phyloP scores from a whole-genome alignment of 92 coral and sea anemone species.

The Hydrozoanthus gracilis region DNA sequence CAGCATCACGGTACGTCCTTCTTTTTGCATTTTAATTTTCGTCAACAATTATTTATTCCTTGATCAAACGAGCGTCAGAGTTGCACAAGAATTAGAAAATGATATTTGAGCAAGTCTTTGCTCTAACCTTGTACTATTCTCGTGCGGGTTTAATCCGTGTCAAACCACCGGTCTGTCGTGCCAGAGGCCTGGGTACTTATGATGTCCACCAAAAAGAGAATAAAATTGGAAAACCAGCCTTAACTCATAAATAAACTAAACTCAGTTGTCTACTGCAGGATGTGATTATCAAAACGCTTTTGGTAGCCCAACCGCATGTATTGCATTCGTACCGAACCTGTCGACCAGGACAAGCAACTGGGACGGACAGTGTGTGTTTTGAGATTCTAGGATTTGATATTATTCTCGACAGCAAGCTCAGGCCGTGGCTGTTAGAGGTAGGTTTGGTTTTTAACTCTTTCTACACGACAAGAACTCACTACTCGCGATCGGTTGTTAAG shows the following conservation, averaged over 20 bases:
- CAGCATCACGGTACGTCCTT: conserved; percentile 73
- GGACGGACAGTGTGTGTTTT: conserved; percentile 93
- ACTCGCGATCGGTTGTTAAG: neutral
- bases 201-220: too few relatives aligned
- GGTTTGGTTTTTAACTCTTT: neutral
- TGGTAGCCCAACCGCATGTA: conserved; percentile 95
- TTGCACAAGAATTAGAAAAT: too few relatives aligned
- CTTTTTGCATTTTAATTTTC: neutral
- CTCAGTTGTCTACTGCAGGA: conserved; percentile 63
- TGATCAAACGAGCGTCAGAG: too few relatives aligned
- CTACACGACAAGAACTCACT: too few relatives aligned
- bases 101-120: too few relatives aligned
- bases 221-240: too few relatives aligned
- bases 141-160: too few relatives aligned
- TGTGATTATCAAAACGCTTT: conserved; percentile 87
- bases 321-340: conserved; percentile 97
- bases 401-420: conserved; percentile 86
- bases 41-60: neutral
- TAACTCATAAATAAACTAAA: too few relatives aligned
- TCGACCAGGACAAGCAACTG: conserved; percentile 86
- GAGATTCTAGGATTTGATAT: conserved; percentile 95
- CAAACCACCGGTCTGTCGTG: too few relatives aligned
- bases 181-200: too few relatives aligned
- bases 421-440: conserved; percentile 97
- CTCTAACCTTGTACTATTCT: too few relatives aligned